Evolutionary conservation across 1,140 invertebrate genomes (phyloP), one percentile per base, ranked within the genome.

Genomic region (Cecropterus lyciades): DNA sequence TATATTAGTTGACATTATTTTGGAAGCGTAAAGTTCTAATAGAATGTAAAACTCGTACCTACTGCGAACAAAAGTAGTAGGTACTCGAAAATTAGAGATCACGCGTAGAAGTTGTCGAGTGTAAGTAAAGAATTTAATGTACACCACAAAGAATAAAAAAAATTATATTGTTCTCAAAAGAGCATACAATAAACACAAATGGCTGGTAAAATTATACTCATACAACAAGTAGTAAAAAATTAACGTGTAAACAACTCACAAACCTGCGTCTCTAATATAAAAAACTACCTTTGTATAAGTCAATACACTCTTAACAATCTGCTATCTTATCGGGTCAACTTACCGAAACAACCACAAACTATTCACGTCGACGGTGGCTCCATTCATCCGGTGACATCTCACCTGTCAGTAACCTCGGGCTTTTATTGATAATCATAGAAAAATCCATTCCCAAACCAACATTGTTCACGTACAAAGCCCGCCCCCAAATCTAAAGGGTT

Each of bases 331-430:
- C 81, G 77, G 71, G 71, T 85, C 82, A 78, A 78, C 78, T 84
- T 83, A 79, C 82, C 51, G 46, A 70, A 74, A 67, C 70, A 72
- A 46, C 68, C 65, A 65, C 46, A 69, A 75, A 74, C 73, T 76
- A 79, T 82, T 77, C 72, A 75, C 69, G 67, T 72, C 72, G 65
- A 75, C 70, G 73, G 37, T 64, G 51, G 60, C 60, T 53, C 69
- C 76, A 85, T 88, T 83, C 77, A 80, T 66, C 56, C 67, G 75
- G 79, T 87, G 87, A 91, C 86, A 87, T 87, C 82, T 89, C 84
- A 90, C 89, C 87, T 91, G 89, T 89, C 87, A 86, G 72, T 87
- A 85, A 90, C 84, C 87, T 80, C 83, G 63, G 68, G 67, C 67
- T 80, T n/a, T 72, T 69, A 73, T 80, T 72, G 89, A 91, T 92